These are phyloP conservation scores for Gobio occitaniae DNA, from an alignment of 2,797 vertebrate genomes.

Conservation along the genomic window DNA sequence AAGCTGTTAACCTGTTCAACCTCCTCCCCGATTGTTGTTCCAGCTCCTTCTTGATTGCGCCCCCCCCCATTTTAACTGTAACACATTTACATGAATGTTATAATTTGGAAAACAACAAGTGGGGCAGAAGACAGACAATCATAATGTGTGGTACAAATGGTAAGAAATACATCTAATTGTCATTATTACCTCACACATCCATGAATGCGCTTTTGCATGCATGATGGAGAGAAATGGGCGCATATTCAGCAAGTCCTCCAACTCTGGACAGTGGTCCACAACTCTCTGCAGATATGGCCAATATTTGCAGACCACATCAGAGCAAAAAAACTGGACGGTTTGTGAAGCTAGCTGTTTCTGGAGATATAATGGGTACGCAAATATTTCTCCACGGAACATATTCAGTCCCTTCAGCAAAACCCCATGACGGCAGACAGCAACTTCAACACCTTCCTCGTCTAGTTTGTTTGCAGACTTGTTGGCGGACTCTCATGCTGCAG, in stretches of 20 bases:
- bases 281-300: constrained; percentile 17
- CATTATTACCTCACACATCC: too few relatives aligned
- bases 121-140: constrained; percentile 5
- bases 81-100: constrained; percentile 18
- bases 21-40: too few relatives aligned
- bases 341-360: constrained; percentile 6
- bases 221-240: too few relatives aligned
- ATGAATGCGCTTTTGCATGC: too few relatives aligned
- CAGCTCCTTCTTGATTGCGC: too few relatives aligned
- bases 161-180: too few relatives aligned
- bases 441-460: constrained; percentile 30
- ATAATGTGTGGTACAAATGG: neutral
- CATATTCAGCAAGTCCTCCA: too few relatives aligned
- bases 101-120: constrained; percentile 4
- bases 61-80: constrained; percentile 12
- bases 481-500: constrained; percentile 18
- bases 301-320: constrained; percentile 33
- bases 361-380: constrained; percentile 24
- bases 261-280: constrained; percentile 2
- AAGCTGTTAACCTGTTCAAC: too few relatives aligned
- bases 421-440: neutral
- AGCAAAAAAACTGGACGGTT: neutral
- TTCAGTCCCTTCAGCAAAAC: constrained; percentile 18
- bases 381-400: constrained; percentile 20
- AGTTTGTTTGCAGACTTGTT: constrained; percentile 24